Conservation (phyloP, 2,797 vertebrate genomes). For the Myripristis murdjan region DNA sequence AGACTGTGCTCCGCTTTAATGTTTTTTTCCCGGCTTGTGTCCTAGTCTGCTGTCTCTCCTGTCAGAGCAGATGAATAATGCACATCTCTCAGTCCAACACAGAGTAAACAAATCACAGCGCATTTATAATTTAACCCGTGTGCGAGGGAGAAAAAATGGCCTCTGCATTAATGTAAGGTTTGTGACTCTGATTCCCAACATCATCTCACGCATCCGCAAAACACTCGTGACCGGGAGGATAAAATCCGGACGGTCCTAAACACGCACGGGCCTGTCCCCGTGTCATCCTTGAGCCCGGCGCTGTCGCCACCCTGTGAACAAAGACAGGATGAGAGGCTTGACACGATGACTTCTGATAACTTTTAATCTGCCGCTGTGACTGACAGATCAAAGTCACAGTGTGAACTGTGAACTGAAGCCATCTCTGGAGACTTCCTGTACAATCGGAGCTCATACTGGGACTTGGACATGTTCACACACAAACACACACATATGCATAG, state of each 20-base stretch:
- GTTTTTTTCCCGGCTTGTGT: conserved; percentile 48
- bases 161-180: conserved; percentile 60
- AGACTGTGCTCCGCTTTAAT: conserved; percentile 54
- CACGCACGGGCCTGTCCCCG: conserved; percentile 15
- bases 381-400: conserved; percentile 78
- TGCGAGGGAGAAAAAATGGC: conserved; percentile 53
- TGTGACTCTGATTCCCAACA: conserved; percentile 48
- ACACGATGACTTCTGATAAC: conserved; percentile 68
- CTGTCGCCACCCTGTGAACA: conserved; percentile 33
- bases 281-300: conserved; percentile 51
- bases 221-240: conserved; percentile 6
- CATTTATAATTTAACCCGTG: conserved; percentile 78
- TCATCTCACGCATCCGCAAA: conserved; percentile 25
- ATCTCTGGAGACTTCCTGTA: conserved; percentile 53
- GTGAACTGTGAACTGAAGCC: conserved; percentile 65
- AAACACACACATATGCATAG: not conserved
- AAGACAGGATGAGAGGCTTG: conserved; percentile 59
- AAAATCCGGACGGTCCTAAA: conserved; percentile 22
- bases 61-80: conserved; percentile 81
- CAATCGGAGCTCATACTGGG: conserved; percentile 42
- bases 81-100: conserved; percentile 76
- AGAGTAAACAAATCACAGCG: conserved; percentile 80
- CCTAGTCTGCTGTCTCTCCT: conserved; percentile 68
- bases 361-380: conserved; percentile 71
- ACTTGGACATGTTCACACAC: conserved; percentile 43